Evolutionary conservation across 2,797 vertebrate genomes (phyloP).

Genomic region (Meda fulgida): DNA sequence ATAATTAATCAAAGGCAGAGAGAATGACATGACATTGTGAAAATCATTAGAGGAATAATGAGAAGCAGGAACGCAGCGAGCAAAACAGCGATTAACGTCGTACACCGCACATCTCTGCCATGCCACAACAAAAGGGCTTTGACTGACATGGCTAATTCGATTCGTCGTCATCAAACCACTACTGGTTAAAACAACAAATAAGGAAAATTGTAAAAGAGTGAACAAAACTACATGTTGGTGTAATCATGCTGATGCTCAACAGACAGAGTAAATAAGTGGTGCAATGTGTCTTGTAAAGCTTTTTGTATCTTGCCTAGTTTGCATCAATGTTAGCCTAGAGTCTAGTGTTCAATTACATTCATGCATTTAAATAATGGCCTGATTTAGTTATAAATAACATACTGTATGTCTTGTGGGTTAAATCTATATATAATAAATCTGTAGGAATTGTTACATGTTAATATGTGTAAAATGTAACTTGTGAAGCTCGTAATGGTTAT

Average conservation of each 20-base stretch:
- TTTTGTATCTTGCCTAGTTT: background rate
- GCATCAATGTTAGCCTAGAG: conserved; percentile 17
- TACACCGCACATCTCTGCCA: conserved; percentile 32
- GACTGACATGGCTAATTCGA: conserved; percentile 38
- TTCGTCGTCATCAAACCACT: conserved; percentile 31
- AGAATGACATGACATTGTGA: conserved; percentile 72
- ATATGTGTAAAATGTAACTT: conserved; percentile 63
- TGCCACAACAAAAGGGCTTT: conserved; percentile 27
- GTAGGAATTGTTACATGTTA: background rate
- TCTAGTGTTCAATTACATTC: conserved; percentile 12
- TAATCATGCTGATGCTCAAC: background rate
- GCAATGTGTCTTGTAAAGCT: conserved; percentile 3
- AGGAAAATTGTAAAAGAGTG: conserved; percentile 62
- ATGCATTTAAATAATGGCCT: conserved; percentile 29
- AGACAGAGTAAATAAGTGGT: background rate
- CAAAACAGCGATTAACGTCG: conserved; percentile 41
- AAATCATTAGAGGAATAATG: conserved; percentile 69
- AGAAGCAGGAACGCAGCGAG: conserved; percentile 24
- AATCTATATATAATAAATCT: conserved; percentile 1
- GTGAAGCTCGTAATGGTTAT: conserved; percentile 70
- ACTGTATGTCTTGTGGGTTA: background rate
- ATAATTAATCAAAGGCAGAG: conserved; percentile 78
- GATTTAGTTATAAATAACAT: conserved; percentile 10
- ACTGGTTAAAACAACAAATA: conserved; percentile 25
- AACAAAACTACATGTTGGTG: conserved; percentile 1